A percentile compares a stretch with the other conserved stretches of the same genome.
phyloP scores from a whole-genome alignment of 2,797 vertebrate genomes.

The Acipenser ruthenus region DNA sequence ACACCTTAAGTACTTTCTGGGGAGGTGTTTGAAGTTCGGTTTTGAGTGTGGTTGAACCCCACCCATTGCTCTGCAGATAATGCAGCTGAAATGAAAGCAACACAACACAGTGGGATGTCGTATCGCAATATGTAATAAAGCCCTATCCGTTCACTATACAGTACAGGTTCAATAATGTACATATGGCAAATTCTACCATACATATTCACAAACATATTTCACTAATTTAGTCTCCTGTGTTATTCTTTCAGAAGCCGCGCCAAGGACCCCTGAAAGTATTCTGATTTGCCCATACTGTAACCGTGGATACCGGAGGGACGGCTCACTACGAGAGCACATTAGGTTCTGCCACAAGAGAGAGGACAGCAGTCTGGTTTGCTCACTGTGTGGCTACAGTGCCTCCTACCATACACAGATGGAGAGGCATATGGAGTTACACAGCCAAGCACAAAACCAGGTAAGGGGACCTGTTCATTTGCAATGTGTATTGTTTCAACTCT shows the following conservation, averaged over 20 bases:
- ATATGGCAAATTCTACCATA: no score
- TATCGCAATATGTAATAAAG: no score
- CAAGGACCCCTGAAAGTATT: constrained; percentile 28
- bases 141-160: no score
- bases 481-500: no score
- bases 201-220: no score
- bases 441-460: constrained; percentile 59
- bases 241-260: constrained; percentile 32
- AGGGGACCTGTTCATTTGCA: constrained; percentile 1
- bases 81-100: no score
- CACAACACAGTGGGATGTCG: no score
- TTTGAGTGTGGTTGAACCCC: no score
- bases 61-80: no score
- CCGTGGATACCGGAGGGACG: constrained; percentile 46
- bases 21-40: no score
- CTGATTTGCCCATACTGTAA: constrained; percentile 65
- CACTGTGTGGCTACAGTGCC: constrained; percentile 60
- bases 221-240: background rate
- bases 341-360: constrained; percentile 60
- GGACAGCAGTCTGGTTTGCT: constrained; percentile 47
- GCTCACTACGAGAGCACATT: constrained; percentile 57
- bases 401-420: constrained; percentile 62
- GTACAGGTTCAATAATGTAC: no score
- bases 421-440: constrained; percentile 55
- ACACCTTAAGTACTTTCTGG: no score